Evolutionary conservation across 2,113 vertebrate species (phyloP).

Genomic region (Podarcis muralis): DNA sequence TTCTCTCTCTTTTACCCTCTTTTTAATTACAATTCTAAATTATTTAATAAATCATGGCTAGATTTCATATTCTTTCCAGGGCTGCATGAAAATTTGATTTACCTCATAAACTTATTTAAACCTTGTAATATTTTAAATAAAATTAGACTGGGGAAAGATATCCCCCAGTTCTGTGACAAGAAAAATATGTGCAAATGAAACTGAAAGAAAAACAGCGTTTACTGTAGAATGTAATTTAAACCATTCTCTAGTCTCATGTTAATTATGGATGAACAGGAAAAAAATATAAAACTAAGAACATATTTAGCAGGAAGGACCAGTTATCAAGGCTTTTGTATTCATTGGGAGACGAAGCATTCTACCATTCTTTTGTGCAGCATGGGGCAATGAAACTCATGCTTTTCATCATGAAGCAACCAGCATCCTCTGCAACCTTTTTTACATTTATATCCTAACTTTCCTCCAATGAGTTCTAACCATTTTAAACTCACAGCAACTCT

Average conservation of each 20-base stretch:
- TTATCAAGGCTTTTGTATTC: neutral
- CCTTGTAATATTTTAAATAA: conserved; percentile 29
- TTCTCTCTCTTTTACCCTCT: neutral
- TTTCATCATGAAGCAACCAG: neutral
- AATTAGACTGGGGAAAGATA: conserved; percentile 6
- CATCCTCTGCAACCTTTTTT: too few relatives aligned
- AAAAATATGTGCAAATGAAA: conserved; percentile 11
- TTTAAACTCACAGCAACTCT: too few relatives aligned
- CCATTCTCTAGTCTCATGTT: neutral
- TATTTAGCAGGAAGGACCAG: neutral
- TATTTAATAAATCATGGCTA: conserved; percentile 30
- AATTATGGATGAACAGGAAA: neutral
- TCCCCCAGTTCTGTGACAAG: neutral
- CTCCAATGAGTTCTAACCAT: too few relatives aligned
- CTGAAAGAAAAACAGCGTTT: conserved; percentile 15
- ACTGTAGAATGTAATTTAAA: conserved; percentile 13
- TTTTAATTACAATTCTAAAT: conserved; percentile 17
- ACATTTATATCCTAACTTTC: too few relatives aligned
- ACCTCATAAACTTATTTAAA: conserved; percentile 33
- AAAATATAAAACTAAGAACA: neutral
- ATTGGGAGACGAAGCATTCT: neutral
- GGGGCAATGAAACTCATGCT: too few relatives aligned
- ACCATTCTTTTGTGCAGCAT: neutral
- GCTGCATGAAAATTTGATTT: conserved; percentile 28
- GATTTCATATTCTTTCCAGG: neutral